Conservation (phyloP, 1,140 invertebrate genomes). For the Druon quercuslanigerum region DNA sequence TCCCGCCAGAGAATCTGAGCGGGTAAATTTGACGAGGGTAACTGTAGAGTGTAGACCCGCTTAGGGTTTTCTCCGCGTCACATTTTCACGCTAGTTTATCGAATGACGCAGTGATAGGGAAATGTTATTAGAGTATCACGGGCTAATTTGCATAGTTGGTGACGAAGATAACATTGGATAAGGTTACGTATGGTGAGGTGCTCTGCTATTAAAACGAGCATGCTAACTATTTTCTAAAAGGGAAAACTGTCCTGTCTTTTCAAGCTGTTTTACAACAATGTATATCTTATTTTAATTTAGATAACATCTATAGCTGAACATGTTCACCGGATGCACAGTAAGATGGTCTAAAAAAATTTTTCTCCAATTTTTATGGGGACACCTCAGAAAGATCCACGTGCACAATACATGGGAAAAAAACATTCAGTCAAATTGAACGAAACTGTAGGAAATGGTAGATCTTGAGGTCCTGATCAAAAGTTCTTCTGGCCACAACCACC, state of each 20-base stretch:
- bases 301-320: too few relatives aligned
- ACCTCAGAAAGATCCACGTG: too few relatives aligned
- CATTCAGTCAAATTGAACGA: too few relatives aligned
- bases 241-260: background rate
- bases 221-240: background rate
- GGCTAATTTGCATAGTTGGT: slow-evolving; percentile 22
- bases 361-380: too few relatives aligned
- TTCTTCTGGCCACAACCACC: too few relatives aligned
- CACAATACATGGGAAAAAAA: too few relatives aligned
- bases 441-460: too few relatives aligned
- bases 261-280: background rate
- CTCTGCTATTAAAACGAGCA: slow-evolving; percentile 15
- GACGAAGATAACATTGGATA: slow-evolving; percentile 15
- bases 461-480: too few relatives aligned
- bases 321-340: too few relatives aligned
- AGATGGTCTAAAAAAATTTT: too few relatives aligned
- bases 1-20: background rate
- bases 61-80: slow-evolving; percentile 13
- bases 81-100: slow-evolving; percentile 14
- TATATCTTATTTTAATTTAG: background rate
- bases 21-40: slow-evolving; percentile 28
- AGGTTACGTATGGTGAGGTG: background rate
- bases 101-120: slow-evolving; percentile 17
- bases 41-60: slow-evolving; percentile 15
- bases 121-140: slow-evolving; percentile 23